Evolutionary conservation across 2,888 invertebrate genomes (phyloP), one percentile per base, ranked within the genome.

Genomic region (Rutpela maculata): DNA sequence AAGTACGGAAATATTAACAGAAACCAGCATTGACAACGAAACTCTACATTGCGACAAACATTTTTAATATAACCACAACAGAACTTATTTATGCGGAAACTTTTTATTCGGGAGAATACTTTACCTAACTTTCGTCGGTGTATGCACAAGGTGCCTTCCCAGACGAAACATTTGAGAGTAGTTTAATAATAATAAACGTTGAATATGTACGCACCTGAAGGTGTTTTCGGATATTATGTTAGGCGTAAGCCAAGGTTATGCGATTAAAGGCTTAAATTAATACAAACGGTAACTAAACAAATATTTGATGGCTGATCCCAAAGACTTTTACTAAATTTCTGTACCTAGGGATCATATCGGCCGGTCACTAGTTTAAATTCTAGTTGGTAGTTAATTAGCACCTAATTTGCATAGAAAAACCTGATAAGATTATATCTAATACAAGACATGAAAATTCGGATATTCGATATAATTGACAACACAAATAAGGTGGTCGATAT

Each of bases 41-140:
- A 76, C 60, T 70, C 73, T 68, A 78, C 75, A 75, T 73, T 75
- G 77, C 77, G 76, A 80, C 79, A 77, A 81, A 81, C 80, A 81
- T 79, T 78, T 81, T 80, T 80, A 80, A 81, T 80, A 79, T 80
- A 80, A 80, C 80, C 80, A 74, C 80, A 78, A 73, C 68, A 75
- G 74, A 77, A 75, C 66, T 81, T 78, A 81, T 80, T 77, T 78
- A 80, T 80, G 77, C 74, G 35, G 57, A 57, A 73, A 77, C 55
- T 77, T 80, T 71, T 76, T 77, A 78, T 69, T 66, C 26, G 11
- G 57, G 50, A 70, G 56, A 76, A 76, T 55, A 55, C 7, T 22
- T 17, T 62, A n/a, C 15, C 26, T 1, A 71, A 71, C 71, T 62
- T 71, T 68, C 17, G 26, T 12, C 10, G 43, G 59, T n/a, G n/a